These are phyloP conservation scores for Cnemophilus loriae DNA, from an alignment of 2,113 vertebrate genomes.

Conservation along the genomic window DNA sequence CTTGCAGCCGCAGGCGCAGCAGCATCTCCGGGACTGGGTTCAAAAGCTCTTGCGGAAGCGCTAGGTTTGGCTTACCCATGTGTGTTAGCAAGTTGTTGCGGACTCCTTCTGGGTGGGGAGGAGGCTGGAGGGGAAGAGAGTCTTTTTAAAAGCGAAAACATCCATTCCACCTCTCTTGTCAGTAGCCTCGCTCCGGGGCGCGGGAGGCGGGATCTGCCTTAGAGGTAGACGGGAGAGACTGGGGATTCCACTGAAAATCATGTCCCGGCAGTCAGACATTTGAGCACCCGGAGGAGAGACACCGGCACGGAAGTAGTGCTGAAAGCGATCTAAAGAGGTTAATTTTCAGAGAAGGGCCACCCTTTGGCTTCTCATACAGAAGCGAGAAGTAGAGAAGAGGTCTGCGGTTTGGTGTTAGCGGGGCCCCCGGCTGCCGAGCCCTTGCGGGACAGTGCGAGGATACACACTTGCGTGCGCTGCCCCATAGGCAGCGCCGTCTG, in stretches of 20 bases:
- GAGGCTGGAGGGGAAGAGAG: not conserved
- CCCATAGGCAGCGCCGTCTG: not conserved
- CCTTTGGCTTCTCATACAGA: not conserved
- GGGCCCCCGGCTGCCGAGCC: not conserved
- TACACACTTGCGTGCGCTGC: not conserved
- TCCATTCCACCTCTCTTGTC: not conserved
- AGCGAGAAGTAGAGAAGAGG: not conserved
- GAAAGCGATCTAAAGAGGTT: constrained; percentile 34
- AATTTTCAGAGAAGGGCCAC: not conserved
- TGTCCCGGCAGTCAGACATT: not conserved
- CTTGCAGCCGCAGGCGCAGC: not conserved
- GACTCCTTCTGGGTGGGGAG: not conserved
- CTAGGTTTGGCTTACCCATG: not conserved
- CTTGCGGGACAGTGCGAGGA: not conserved
- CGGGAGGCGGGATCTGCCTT: not conserved
- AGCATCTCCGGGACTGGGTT: not conserved
- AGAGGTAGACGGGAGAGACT: rapidly evolving
- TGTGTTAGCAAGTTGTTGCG: not conserved
- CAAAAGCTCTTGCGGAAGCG: not conserved
- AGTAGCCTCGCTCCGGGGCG: not conserved
- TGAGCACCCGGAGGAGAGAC: not conserved
- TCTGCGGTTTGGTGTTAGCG: not conserved
- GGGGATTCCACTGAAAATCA: not conserved
- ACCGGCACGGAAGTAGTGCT: not conserved
- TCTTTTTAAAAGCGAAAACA: not conserved